These are phyloP conservation scores for Cantharis flavilabris DNA, from an alignment of 2,888 invertebrate genomes.

Conservation along the genomic window DNA sequence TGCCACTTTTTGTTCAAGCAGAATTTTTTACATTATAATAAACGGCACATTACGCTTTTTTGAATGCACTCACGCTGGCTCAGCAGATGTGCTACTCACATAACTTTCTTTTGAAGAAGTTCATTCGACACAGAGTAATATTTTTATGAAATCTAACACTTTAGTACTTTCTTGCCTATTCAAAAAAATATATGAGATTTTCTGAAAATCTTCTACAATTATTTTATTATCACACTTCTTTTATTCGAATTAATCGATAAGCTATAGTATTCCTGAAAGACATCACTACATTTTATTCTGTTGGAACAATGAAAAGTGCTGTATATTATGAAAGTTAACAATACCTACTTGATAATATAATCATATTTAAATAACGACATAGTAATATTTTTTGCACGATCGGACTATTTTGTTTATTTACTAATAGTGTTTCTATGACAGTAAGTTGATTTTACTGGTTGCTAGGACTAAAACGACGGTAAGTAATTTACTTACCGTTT, in stretches of 20 bases:
- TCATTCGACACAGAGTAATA: conserved; percentile 45
- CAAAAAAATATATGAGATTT: conserved; percentile 1
- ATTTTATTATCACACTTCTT: background rate
- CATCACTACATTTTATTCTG: background rate
- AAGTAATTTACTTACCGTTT: no score
- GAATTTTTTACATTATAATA: conserved; percentile 42
- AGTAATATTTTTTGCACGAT: no score
- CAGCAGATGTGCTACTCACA: conserved; percentile 47
- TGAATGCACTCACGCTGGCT: conserved; percentile 47
- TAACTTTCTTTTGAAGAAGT: conserved; percentile 49
- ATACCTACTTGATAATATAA: no score
- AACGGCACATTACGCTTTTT: conserved; percentile 46
- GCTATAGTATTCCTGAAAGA: background rate
- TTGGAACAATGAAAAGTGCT: background rate
- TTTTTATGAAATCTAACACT: conserved; percentile 43
- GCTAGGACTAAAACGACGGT: no score
- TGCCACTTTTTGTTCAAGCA: conserved; percentile 17
- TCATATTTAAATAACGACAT: no score
- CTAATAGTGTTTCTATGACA: no score
- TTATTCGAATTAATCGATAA: background rate
- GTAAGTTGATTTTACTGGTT: no score
- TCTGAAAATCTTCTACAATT: background rate
- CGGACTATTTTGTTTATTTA: no score
- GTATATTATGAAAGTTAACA: no score
- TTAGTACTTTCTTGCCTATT: conserved; percentile 39